Evolutionary conservation across 2,113 vertebrate species (phyloP).

Genomic region (Antechinus stuartii): DNA sequence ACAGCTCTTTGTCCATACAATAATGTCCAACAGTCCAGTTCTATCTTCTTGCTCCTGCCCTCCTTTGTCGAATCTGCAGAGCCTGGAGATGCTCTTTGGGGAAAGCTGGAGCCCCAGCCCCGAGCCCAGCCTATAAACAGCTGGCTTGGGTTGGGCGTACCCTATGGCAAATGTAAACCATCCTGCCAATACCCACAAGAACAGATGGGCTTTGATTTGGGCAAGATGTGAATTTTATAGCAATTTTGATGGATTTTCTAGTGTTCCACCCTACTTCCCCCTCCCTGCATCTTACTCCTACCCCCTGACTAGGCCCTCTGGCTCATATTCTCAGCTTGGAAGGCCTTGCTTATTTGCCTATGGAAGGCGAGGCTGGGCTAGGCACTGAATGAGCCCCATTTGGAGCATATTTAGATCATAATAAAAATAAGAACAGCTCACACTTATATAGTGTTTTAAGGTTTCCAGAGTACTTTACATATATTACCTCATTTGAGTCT

Average conservation of each 20-base stretch:
- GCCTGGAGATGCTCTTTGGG: not conserved
- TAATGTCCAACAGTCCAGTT: not conserved
- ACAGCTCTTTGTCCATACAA: not conserved
- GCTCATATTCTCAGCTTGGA: not conserved
- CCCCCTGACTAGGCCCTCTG: not conserved
- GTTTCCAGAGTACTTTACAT: not conserved
- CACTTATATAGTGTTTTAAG: not conserved
- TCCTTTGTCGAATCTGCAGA: not conserved
- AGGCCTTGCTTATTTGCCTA: not conserved
- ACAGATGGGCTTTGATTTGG: not conserved
- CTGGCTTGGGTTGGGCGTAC: not conserved
- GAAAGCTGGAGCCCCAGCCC: not conserved
- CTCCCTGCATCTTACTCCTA: not conserved
- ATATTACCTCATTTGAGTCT: no score
- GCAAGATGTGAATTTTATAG: not conserved
- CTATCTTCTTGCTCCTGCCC: not conserved
- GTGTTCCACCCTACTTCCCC: not conserved
- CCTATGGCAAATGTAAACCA: not conserved
- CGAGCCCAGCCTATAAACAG: not conserved
- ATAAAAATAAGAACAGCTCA: not conserved
- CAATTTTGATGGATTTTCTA: not conserved
- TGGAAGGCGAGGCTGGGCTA: not conserved
- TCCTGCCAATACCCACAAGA: not conserved
- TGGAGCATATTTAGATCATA: not conserved
- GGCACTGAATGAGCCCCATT: not conserved